phyloP scores from a whole-genome alignment of 2,888 invertebrate genomes.

The Thymelicus lineola region DNA sequence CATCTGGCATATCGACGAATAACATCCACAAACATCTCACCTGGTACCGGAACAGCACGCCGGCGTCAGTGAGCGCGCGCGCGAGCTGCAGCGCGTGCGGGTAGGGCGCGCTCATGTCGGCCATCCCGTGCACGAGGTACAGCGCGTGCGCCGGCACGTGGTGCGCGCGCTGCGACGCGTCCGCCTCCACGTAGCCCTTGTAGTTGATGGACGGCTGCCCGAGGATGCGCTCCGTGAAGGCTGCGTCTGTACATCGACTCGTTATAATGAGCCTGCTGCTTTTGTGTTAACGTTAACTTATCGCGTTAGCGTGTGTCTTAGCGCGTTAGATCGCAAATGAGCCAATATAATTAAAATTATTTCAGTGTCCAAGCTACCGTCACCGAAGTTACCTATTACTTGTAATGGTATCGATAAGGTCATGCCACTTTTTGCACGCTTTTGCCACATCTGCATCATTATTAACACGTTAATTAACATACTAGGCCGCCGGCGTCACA shows the following conservation, averaged over 20 bases:
- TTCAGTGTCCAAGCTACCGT: no score
- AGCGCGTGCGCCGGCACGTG: conserved; percentile 95
- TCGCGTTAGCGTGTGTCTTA: no score
- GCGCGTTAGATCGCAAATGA: no score
- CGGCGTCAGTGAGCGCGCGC: conserved; percentile 93
- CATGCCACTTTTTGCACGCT: no score
- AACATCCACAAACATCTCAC: conserved; percentile 78
- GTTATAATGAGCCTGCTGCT: no score
- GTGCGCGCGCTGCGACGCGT: conserved; percentile 94
- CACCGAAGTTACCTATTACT: background rate
- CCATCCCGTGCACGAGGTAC: conserved; percentile 96
- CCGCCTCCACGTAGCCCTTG: conserved; percentile 96
- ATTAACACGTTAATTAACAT: no score
- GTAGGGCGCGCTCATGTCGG: conserved; percentile 96
- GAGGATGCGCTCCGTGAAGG: conserved; percentile 97
- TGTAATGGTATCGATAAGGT: background rate
- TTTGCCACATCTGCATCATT: no score
- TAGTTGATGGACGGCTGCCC: conserved; percentile 95
- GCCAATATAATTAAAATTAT: no score
- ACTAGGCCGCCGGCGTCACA: no score
- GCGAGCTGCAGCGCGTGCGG: conserved; percentile 96
- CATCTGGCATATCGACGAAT: no score
- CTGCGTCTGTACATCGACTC: conserved; percentile 89
- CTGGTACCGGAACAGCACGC: conserved; percentile 96
- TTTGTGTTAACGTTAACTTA: no score